A percentile compares a stretch with the other conserved stretches of the same genome.
phyloP scores from a whole-genome alignment of 35 echinoderm and acorn worm species.

The Apostichopus japonicus region DNA sequence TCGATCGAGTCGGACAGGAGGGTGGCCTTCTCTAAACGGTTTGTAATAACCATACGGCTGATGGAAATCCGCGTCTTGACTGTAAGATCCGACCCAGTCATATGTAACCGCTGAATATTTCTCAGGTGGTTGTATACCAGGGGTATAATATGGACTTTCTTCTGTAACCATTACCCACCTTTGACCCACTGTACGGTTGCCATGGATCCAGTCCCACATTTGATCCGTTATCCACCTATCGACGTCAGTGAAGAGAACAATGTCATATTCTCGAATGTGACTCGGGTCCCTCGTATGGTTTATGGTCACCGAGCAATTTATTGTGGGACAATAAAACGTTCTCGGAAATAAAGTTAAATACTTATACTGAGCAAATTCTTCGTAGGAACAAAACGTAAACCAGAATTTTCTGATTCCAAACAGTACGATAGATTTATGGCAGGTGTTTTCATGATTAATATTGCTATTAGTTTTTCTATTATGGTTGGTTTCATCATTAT shows the following conservation, averaged over 20 bases:
- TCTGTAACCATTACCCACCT: conserved; percentile 53
- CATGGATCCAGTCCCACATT: neutral
- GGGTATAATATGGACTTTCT: conserved; percentile 24
- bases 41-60: conserved; percentile 42
- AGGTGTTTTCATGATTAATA: neutral
- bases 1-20: neutral
- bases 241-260: conserved; percentile 42
- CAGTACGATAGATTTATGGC: conserved; percentile 3
- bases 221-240: neutral
- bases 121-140: conserved; percentile 9
- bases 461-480: neutral
- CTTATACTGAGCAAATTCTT: conserved; percentile 30
- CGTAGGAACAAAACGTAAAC: conserved; percentile 42
- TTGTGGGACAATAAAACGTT: neutral
- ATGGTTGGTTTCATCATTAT: neutral
- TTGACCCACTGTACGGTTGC: conserved; percentile 27
- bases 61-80: conserved; percentile 10
- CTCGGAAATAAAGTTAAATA: conserved; percentile 20
- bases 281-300: neutral
- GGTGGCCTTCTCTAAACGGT: conserved; percentile 15
- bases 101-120: conserved; percentile 3
- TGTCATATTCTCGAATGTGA: neutral
- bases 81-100: conserved; percentile 49
- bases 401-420: conserved; percentile 44
- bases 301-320: conserved; percentile 22